Percentiles rank a stretch among this genome's conserved stretches.
Evolutionary conservation across 2,797 vertebrate genomes (phyloP).

Genomic region (Cynopterus sphinx): DNA sequence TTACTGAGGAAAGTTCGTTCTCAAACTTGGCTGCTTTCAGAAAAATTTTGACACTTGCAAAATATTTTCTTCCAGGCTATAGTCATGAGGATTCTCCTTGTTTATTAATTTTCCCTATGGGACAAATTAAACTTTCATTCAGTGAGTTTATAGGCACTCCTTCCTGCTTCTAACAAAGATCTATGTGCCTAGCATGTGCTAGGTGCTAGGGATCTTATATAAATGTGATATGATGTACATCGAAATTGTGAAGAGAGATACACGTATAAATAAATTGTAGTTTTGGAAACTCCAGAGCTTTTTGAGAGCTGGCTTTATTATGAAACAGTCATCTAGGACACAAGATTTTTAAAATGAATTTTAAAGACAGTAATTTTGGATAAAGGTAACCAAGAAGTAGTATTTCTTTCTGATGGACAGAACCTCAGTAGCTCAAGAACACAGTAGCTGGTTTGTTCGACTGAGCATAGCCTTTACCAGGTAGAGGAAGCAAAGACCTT

Average conservation of each 20-base stretch:
- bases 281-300: conserved; percentile 32
- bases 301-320: conserved; percentile 46
- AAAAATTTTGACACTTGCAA: conserved; percentile 41
- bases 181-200: neutral
- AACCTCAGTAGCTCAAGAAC: neutral
- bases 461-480: neutral
- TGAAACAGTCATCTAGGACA: neutral
- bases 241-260: neutral
- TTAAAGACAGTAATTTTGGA: conserved; percentile 37
- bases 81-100: neutral
- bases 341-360: conserved; percentile 18
- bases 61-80: neutral
- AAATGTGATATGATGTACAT: neutral
- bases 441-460: neutral
- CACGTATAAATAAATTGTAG: conserved; percentile 12
- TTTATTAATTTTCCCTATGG: conserved; percentile 30
- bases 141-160: neutral
- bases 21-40: conserved; percentile 37
- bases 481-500: neutral
- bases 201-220: neutral
- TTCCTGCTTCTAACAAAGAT: conserved; percentile 4
- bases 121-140: conserved; percentile 33
- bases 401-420: neutral
- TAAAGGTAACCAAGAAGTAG: neutral
- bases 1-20: conserved; percentile 16